Evolutionary conservation across 2,888 invertebrate genomes (phyloP), one percentile per base, ranked within the genome.

Genomic region (Erebia ligea): DNA sequence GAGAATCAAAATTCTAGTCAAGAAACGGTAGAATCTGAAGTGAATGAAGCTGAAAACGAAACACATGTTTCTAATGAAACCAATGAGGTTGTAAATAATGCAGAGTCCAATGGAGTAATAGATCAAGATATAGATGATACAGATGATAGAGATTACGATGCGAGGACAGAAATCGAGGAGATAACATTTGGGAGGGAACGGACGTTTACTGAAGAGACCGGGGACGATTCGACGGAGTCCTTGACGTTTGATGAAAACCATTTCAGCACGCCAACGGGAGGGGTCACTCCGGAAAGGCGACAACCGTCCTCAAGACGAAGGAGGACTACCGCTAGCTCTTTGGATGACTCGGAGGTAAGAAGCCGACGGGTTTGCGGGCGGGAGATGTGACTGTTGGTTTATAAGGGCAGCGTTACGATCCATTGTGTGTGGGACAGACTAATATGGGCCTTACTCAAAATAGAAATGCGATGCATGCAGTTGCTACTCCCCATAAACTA

Each of bases 311-410:
- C 79, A 19, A 70, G 81, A 45, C 76, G 78, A 5, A 74, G 81
- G 58, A 80, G 86, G 67, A 82, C 88, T 67, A 87, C 89, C 10
- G 78, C 87, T 75, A 89, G 86, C 80, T 91, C 92, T 6, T 76
- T 87, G 81, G 91, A 90, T 10, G 90, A 91, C 74, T 89, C 92
- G 48, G 94, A 94, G 94, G 94, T 94, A 94, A 93, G 93, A 56
- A 52, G 66, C 67, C 59, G 78, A 75, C 75, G 75, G 76, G 78
- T 72, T 79, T 80, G 79, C 73, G 80, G 82, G 77, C 73, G 83
- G 82, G 86, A 81, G 78, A 83, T 79, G 80, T 78, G 78, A 45
- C 13, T 13, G 11, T 78, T 78, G 77, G 79, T 75, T 68, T 69
- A 62, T 62, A 67, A 64, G 62, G 71, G 72, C 67, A 58, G 21